Base-by-base conservation (phyloP, 2,888 invertebrate genomes). In the Anaspis maculata region DNA sequence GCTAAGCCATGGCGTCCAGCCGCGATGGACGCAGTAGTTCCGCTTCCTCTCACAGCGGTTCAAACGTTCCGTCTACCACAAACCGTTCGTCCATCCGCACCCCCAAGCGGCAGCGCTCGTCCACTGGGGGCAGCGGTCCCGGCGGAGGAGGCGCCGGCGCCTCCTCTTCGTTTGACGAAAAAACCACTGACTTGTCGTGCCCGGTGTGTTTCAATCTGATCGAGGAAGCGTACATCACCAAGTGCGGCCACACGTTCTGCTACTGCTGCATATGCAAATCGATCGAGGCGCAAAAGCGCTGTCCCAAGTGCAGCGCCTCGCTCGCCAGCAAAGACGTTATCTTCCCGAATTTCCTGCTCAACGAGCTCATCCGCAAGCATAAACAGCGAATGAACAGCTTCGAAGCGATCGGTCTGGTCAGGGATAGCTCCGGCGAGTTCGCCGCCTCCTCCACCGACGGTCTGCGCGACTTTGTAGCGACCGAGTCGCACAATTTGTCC, bases 171-270 rank as follows among this genome's bases (percentile, higher is more conserved):
- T 66, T 75, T 2, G 80, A 80, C 47, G 79, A 81, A 52, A 79
- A 79, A 63, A 77, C 74, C 56, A 73, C 74, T 47, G 78, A 78
- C 56, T 72, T 70, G 45, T 66, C 75, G 30, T 86, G 91, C 59
- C 87, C 90, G 0, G 82, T 91, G 31, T 94, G 94, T 67, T 86
- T 90, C 65, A 86, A 89, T 61, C 68, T 87, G 27, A 87, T 92
- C 39, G 82, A 83, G 47, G 90, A 90, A 62, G 90, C 92, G 0
- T 83, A 89, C 63, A 88, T 92, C 54, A 91, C 91, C 0, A 78
- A 83, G 46, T 92, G 94, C 66, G 92, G 92, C 0, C 92, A 94
- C 61, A 90, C 90, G 1, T 94, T 88, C 68, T 94, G 94, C 64
- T 80, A 77, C 57, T 73, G 76, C 11, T 94, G 92, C 64, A 85